Conservation (phyloP, 1,140 invertebrate genomes). For the Paraescarpia echinospica region DNA sequence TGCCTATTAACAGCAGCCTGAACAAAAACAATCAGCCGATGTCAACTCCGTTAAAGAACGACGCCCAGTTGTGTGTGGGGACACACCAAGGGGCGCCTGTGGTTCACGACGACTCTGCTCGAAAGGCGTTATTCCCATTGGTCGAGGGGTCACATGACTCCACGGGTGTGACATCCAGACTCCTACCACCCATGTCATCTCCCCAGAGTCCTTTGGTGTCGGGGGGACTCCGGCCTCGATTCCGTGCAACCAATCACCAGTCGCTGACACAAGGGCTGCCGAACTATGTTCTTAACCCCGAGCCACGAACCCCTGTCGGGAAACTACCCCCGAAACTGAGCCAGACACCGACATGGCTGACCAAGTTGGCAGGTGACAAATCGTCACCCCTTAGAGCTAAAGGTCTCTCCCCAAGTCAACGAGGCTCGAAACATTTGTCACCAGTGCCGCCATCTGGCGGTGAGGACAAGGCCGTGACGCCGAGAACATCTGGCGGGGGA, state of each 20-base stretch:
- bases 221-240: conserved; percentile 42
- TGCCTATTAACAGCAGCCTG: neutral
- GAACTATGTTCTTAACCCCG: conserved; percentile 38
- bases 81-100: neutral
- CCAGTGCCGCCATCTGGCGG: neutral
- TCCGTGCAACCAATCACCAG: conserved; percentile 55
- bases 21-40: neutral
- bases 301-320: conserved; percentile 24
- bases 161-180: neutral
- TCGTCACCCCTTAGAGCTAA: neutral
- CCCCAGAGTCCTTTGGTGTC: neutral
- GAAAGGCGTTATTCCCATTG: neutral
- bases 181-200: neutral
- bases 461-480: neutral
- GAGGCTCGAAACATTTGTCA: neutral
- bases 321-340: neutral
- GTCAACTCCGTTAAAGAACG: neutral
- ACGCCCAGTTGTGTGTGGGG: neutral
- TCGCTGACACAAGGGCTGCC: conserved; percentile 76
- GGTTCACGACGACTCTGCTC: conserved; percentile 12
- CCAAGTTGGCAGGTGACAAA: neutral
- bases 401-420: neutral
- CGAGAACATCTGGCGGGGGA: neutral
- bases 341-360: conserved; percentile 17
- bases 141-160: conserved; percentile 8